A percentile compares a stretch with the other conserved stretches of the same genome.
Conservation (phyloP, 2,888 invertebrate genomes). For the Oegoconia quadripuncta region DNA sequence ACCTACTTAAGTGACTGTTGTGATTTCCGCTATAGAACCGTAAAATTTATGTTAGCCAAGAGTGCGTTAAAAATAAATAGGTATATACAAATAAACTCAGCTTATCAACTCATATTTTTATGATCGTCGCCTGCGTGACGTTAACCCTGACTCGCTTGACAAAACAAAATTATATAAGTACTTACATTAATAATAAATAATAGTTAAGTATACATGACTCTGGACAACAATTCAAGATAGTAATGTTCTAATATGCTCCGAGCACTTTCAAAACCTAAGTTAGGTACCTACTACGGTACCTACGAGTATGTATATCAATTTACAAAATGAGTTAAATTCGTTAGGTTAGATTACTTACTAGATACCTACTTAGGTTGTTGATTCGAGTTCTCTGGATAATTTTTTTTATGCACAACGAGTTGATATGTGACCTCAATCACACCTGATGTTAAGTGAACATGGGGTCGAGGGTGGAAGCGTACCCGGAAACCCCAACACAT, state of each 20-base stretch:
- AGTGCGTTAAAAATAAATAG: conserved; percentile 25
- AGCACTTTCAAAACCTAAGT: not conserved
- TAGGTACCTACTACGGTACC: not conserved
- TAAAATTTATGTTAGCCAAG: conserved; percentile 38
- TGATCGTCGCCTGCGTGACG: conserved; percentile 24
- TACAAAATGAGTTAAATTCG: too few species aligned
- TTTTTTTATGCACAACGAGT: too few species aligned
- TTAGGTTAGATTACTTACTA: too few species aligned
- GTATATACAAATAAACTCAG: conserved; percentile 34
- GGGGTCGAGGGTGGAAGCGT: too few species aligned
- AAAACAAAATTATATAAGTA: not conserved
- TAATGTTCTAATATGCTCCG: not conserved
- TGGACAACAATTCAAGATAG: too few species aligned
- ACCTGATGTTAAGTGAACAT: too few species aligned
- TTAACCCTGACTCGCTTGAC: conserved; percentile 8
- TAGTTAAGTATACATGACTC: not conserved
- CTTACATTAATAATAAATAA: not conserved
- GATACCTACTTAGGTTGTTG: too few species aligned
- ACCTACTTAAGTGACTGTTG: too few species aligned
- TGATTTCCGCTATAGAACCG: conserved; percentile 36
- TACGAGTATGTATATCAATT: too few species aligned
- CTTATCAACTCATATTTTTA: conserved; percentile 45
- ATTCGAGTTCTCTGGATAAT: too few species aligned
- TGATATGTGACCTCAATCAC: too few species aligned
- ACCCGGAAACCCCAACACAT: too few species aligned